Evolutionary conservation across 2,888 invertebrate species (phyloP), one percentile per base, ranked within the genome.

Genomic region (Athripsodes cinereus): DNA sequence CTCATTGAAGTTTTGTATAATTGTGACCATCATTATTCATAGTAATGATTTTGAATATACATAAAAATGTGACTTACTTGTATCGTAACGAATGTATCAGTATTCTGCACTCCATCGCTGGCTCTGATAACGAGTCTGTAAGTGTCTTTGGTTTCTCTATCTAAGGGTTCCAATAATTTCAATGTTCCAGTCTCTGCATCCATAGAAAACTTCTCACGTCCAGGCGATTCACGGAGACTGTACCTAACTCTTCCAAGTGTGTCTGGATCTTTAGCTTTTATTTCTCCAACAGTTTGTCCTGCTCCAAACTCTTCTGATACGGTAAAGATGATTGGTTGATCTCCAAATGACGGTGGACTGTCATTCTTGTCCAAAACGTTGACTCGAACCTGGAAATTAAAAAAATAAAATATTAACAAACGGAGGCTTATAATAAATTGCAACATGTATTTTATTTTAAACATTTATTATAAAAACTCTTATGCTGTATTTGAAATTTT

Each of bases 281-380:
- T 82, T 10, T 84, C 84, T 10, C 89, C 87, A 60, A 95, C 86
- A 35, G 83, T 74, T 67, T 90, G 88, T 6, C 92, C 92, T 1
- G 88, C 86, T 35, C 90, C 86, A 60, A 92, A 80, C 71, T 94
- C 93, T 71, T 95, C 94, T 1, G 92, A 92, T 1, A 93, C 87
- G 57, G 83, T 80, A 71, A 86, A 90, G 52, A 82, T 82, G 66
- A 87, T 76, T 16, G 87, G 87, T 46, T 60, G 83, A 63, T 87
- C 84, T 66, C 84, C 84, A 79, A 93, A 92, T 55, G 86, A 84
- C 2, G 96, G 96, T n/a, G 95, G 93, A 68, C 92, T 93, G 79
- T 96, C 96, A 73, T 96, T 96, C 74, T 89, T 90, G 76, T 96
- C 96, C 71, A 90, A 73, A 54, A 96, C 87, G 58, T 84, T 85